Conservation (phyloP, 2,888 invertebrate species). For the Isotomurus palustris region DNA sequence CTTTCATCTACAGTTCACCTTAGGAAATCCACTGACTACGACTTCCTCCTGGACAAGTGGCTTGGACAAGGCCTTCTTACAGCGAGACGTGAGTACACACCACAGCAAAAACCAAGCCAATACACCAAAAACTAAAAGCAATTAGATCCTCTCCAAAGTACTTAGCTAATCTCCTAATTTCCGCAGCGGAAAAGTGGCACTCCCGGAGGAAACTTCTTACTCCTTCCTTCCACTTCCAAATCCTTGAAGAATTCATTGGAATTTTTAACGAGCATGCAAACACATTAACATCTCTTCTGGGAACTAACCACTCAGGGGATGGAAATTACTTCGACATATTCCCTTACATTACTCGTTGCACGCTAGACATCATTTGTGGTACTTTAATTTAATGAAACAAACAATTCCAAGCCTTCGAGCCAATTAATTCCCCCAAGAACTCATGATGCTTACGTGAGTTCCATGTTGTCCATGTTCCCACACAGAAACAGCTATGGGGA, state of each 20-base stretch:
- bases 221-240: conserved; percentile 73
- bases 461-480: too few species aligned
- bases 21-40: conserved; percentile 59
- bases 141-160: too few species aligned
- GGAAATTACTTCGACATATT: conserved; percentile 58
- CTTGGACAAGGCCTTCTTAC: conserved; percentile 58
- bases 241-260: conserved; percentile 65
- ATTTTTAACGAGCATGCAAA: conserved; percentile 63
- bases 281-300: conserved; percentile 58
- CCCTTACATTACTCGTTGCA: conserved; percentile 60
- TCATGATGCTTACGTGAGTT: too few species aligned
- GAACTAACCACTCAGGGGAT: too few species aligned
- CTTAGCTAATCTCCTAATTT: too few species aligned
- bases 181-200: conserved; percentile 67
- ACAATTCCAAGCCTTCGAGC: too few species aligned
- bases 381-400: too few species aligned
- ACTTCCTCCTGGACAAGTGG: conserved; percentile 57
- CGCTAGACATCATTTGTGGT: conserved; percentile 64
- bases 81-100: conserved; percentile 50
- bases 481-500: conserved; percentile 85
- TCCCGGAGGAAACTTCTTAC: conserved; percentile 66
- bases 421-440: not conserved
- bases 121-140: not conserved
- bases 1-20: conserved; percentile 58
- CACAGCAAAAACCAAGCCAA: not conserved